Conservation (phyloP, 2,797 vertebrate genomes). For the Xenops minutus region DNA sequence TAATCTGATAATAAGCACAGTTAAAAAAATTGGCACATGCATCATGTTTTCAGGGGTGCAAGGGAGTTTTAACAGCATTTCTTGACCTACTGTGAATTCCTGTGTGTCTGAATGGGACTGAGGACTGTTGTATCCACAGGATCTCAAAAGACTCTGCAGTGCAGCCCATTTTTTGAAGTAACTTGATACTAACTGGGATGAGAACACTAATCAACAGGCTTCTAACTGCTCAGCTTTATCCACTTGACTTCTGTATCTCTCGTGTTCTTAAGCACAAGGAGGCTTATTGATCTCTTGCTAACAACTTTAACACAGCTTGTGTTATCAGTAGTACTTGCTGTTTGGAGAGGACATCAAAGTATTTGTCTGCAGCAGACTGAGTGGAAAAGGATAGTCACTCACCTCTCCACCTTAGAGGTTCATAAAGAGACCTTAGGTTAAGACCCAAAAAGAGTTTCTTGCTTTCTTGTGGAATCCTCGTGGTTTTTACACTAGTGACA, state of each 20-base stretch:
- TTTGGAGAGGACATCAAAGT: not conserved
- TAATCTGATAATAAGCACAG: conserved; percentile 58
- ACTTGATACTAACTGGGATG: not conserved
- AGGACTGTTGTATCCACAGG: not conserved
- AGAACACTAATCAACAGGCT: not conserved
- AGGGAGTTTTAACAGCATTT: not conserved
- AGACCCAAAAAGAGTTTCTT: not conserved
- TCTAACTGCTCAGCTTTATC: not conserved
- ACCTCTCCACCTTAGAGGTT: not conserved
- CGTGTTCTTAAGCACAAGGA: not conserved
- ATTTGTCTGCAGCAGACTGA: not conserved
- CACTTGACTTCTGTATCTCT: not conserved
- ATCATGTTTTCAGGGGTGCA: not conserved
- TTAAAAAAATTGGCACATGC: not conserved
- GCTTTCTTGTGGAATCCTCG: not conserved
- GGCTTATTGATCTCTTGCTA: not conserved
- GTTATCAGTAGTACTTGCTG: not conserved
- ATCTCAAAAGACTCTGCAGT: not conserved
- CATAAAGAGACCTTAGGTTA: not conserved
- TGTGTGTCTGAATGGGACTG: conserved; percentile 12
- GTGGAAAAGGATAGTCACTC: not conserved
- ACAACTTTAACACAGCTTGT: not conserved
- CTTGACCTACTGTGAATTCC: conserved; percentile 21
- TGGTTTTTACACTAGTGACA: not conserved
- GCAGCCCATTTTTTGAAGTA: not conserved